Evolutionary conservation across 2,888 invertebrate genomes (phyloP).

Genomic region (Auanema sp.): DNA sequence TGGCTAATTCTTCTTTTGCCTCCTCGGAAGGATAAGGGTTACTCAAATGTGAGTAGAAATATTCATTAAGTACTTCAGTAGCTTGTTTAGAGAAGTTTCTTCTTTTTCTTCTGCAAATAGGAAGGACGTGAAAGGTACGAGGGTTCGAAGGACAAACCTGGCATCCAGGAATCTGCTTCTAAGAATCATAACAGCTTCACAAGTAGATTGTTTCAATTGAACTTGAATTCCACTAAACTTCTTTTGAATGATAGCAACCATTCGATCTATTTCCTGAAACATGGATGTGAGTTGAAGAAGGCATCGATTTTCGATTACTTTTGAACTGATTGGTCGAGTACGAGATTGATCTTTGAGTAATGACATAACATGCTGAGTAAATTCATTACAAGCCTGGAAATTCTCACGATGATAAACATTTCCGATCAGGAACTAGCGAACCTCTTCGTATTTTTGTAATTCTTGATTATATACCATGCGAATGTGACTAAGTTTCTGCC

Average conservation of each 20-base stretch:
- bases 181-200: slow-evolving; percentile 98
- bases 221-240: slow-evolving; percentile 73
- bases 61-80: slow-evolving; percentile 97
- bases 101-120: slow-evolving; percentile 74
- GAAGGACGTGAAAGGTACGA: background rate
- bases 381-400: slow-evolving; percentile 91
- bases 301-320: slow-evolving; percentile 4
- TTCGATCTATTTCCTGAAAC: slow-evolving; percentile 85
- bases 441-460: slow-evolving; percentile 97
- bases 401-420: background rate
- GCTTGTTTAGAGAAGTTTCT: slow-evolving; percentile 99
- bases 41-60: slow-evolving; percentile 98
- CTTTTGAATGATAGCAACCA: slow-evolving; percentile 98
- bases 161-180: slow-evolving; percentile 72
- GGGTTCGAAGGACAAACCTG: slow-evolving; percentile 28
- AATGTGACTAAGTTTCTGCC: slow-evolving; percentile 96
- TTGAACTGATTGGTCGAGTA: slow-evolving; percentile 67
- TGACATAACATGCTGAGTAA: slow-evolving; percentile 99
- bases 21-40: slow-evolving; percentile 99
- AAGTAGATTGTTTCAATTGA: slow-evolving; percentile 97
- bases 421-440: slow-evolving; percentile 52
- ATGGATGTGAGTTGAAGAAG: background rate
- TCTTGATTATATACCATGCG: slow-evolving; percentile 98
- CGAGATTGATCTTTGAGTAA: slow-evolving; percentile 70
- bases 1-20: slow-evolving; percentile 97